Percentiles rank a stretch among this genome's conserved stretches.
phyloP scores from a whole-genome alignment of 1,140 invertebrate genomes.

The Euwallacea fornicatus region DNA sequence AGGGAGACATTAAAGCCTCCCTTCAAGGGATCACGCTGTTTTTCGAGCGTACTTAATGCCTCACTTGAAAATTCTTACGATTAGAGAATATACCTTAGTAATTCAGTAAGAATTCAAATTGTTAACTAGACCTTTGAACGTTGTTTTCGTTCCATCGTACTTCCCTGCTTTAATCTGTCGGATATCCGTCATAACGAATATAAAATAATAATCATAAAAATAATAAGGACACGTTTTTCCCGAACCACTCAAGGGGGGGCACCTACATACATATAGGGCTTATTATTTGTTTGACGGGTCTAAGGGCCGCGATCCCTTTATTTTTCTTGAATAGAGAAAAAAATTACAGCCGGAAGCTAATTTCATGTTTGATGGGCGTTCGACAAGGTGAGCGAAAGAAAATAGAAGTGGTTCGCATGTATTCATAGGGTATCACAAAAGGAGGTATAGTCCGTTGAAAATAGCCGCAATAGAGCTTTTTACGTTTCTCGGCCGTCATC shows the following conservation, averaged over 20 bases:
- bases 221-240: neutral
- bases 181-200: constrained; percentile 20
- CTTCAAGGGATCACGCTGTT: no score
- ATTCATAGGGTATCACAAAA: neutral
- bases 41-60: no score
- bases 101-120: no score
- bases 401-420: neutral
- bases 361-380: constrained; percentile 16
- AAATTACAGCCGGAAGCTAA: constrained; percentile 21
- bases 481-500: neutral
- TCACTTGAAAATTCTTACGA: no score
- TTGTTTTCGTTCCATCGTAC: no score
- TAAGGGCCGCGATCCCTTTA: constrained; percentile 13
- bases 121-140: no score
- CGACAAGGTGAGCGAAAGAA: constrained; percentile 1
- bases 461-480: neutral
- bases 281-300: constrained; percentile 17
- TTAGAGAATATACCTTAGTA: no score
- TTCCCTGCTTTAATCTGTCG: constrained; percentile 3
- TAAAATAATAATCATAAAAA: constrained; percentile 12
- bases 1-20: no score
- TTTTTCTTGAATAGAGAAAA: constrained; percentile 11
- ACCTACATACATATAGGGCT: constrained; percentile 12
- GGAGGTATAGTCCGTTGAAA: neutral
- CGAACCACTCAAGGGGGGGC: neutral